Conservation (phyloP, 2,888 invertebrate genomes). For the Scelioninae gen. 2 region DNA sequence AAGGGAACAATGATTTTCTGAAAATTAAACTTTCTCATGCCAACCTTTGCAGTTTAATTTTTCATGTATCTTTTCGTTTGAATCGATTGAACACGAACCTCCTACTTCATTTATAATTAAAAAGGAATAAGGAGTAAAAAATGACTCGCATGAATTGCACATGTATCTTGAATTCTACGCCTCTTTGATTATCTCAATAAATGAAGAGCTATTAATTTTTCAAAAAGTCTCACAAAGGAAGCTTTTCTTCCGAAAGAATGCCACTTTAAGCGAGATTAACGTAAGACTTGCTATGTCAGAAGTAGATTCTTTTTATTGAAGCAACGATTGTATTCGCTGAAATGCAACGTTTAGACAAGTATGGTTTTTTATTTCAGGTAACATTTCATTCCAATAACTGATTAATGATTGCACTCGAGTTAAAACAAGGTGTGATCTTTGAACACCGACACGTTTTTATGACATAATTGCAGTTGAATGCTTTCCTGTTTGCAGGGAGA, state of each 20-base stretch:
- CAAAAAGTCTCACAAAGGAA: background rate
- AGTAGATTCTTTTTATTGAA: background rate
- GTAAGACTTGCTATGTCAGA: background rate
- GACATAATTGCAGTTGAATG: background rate
- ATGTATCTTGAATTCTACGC: background rate
- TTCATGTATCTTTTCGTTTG: background rate
- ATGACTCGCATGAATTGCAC: constrained; percentile 4
- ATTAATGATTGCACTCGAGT: background rate
- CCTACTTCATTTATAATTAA: background rate
- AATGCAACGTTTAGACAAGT: background rate
- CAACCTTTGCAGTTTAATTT: background rate
- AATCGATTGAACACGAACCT: background rate
- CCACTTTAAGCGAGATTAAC: background rate
- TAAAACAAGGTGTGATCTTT: no score
- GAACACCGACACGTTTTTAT: constrained; percentile 1
- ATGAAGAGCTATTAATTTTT: constrained; percentile 2
- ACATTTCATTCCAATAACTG: background rate
- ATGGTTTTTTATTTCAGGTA: background rate
- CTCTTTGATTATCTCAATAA: constrained; percentile 5
- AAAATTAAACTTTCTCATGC: no score
- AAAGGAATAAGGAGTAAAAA: no score
- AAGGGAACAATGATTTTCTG: no score
- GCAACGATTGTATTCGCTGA: background rate
- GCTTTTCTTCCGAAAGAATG: background rate
- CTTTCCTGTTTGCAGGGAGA: constrained; percentile 10